These are phyloP conservation scores for Harpalus rubripes DNA, from an alignment of 2,888 invertebrate species.

Conservation along the genomic window DNA sequence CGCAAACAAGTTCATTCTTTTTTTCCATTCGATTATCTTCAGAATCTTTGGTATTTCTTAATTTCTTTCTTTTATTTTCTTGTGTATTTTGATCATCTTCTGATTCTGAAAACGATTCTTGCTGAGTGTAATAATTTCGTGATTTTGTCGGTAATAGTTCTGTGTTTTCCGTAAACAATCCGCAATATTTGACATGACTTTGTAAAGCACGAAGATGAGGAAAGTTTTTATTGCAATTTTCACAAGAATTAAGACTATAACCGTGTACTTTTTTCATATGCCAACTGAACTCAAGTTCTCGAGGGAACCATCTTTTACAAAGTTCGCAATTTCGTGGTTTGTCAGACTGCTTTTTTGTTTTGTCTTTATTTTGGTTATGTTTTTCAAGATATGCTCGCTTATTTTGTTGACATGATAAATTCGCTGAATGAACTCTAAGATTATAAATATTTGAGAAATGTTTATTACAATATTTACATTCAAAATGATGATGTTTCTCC, in stretches of 20 bases:
- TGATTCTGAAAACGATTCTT: no score
- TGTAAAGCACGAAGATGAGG: background rate
- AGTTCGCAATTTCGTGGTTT: background rate
- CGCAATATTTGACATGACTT: background rate
- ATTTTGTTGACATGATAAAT: background rate
- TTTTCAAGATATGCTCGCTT: background rate
- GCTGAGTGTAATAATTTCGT: no score
- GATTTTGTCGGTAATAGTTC: no score
- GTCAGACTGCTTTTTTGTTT: background rate
- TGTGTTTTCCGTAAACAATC: background rate
- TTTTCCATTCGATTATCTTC: no score
- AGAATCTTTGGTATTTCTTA: no score
- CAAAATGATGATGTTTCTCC: background rate
- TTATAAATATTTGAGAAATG: background rate
- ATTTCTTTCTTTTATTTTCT: no score
- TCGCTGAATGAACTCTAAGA: no score
- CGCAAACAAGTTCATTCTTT: no score
- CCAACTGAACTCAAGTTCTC: background rate
- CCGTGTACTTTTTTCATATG: background rate
- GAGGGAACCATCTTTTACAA: background rate
- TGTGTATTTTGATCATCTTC: no score
- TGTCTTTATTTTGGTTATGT: background rate
- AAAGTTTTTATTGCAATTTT: background rate
- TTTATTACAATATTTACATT: background rate
- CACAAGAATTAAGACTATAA: background rate